Evolutionary conservation across 2,888 invertebrate genomes (phyloP).

Genomic region (Caenorhabditis macrosperma): DNA sequence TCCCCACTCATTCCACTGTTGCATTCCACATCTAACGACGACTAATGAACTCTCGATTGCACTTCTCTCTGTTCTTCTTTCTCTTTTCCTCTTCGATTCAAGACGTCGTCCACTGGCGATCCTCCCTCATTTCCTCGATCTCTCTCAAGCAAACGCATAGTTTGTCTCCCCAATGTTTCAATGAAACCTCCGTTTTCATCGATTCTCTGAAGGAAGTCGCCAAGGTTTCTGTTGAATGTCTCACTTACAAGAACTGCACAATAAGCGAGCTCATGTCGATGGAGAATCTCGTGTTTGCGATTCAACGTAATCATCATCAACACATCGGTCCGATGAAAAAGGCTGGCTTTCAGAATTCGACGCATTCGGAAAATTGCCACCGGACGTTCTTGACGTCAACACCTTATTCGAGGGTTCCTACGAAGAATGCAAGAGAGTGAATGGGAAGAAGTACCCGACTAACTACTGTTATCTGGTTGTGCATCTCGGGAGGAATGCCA

Average conservation of each 20-base stretch:
- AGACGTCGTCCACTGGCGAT: slow-evolving; percentile 12
- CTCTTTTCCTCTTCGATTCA: background rate
- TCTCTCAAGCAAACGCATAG: slow-evolving; percentile 12
- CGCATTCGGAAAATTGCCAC: slow-evolving; percentile 52
- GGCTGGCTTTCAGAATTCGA: slow-evolving; percentile 43
- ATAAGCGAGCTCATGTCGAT: slow-evolving; percentile 19
- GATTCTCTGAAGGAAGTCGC: slow-evolving; percentile 31
- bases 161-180: slow-evolving; percentile 16
- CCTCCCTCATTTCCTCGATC: slow-evolving; percentile 8
- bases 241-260: slow-evolving; percentile 38
- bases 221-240: slow-evolving; percentile 19
- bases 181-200: slow-evolving; percentile 33
- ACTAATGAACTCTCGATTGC: background rate
- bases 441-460: slow-evolving; percentile 45
- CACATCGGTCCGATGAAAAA: background rate
- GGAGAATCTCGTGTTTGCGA: slow-evolving; percentile 43
- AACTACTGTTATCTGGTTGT: slow-evolving; percentile 45
- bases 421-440: slow-evolving; percentile 40
- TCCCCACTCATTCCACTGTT: background rate
- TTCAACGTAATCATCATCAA: slow-evolving; percentile 28
- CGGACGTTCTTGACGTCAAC: slow-evolving; percentile 41
- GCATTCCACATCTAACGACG: slow-evolving; percentile 6
- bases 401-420: slow-evolving; percentile 44
- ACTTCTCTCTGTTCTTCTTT: too few species aligned
- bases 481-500: slow-evolving; percentile 6